A percentile compares a stretch with the other conserved stretches of the same genome.
Evolutionary conservation across 2,888 invertebrate genomes (phyloP).

Genomic region (Sminthurinus aureus): DNA sequence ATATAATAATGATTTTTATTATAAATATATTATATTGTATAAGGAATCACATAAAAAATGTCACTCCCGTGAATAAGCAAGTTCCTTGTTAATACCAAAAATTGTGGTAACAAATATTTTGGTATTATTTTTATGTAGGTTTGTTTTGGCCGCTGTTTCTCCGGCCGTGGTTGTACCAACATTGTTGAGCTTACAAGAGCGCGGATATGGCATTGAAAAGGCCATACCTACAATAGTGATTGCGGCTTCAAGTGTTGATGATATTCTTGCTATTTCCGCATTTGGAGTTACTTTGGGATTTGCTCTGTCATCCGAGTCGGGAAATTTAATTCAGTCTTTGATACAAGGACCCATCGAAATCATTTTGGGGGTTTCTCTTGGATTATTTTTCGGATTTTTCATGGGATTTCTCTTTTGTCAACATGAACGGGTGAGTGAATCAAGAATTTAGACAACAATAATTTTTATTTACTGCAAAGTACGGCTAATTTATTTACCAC

Average conservation of each 20-base stretch:
- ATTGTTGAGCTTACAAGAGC: slow-evolving; percentile 70
- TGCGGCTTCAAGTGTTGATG: slow-evolving; percentile 76
- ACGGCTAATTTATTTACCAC: no score
- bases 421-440: slow-evolving; percentile 21
- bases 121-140: no score
- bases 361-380: slow-evolving; percentile 39
- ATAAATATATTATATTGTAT: no score
- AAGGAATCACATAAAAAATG: no score
- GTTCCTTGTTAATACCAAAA: no score
- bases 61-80: no score
- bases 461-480: not conserved
- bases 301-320: slow-evolving; percentile 67
- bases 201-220: slow-evolving; percentile 73
- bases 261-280: slow-evolving; percentile 76
- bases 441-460: not conserved
- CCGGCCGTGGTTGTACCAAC: slow-evolving; percentile 78
- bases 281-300: slow-evolving; percentile 74
- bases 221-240: slow-evolving; percentile 79
- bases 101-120: not conserved
- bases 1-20: slow-evolving; percentile 9
- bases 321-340: slow-evolving; percentile 44
- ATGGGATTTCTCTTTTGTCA: not conserved
- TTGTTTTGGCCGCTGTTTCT: slow-evolving; percentile 74
- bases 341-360: slow-evolving; percentile 46
- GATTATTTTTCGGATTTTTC: slow-evolving; percentile 40